These are phyloP conservation scores for Tiliacea aurago DNA, from an alignment of 2,888 invertebrate species.

Conservation along the genomic window DNA sequence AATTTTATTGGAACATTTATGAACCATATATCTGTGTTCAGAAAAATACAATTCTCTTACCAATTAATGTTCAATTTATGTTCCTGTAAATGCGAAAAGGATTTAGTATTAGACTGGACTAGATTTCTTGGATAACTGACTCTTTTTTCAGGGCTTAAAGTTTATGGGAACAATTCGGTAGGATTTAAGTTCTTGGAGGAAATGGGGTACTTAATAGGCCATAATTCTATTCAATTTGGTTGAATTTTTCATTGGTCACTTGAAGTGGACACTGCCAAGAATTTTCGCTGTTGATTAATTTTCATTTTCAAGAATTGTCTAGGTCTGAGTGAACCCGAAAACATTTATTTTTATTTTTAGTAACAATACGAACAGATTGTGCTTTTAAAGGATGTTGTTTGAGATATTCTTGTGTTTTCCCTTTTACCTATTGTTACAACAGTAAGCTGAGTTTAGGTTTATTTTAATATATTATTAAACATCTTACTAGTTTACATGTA, in stretches of 20 bases:
- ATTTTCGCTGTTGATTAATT: neutral
- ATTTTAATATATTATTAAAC: neutral
- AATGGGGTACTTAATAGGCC: neutral
- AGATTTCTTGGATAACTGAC: slow-evolving; percentile 44
- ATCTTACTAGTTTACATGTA: neutral
- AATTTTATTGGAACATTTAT: slow-evolving; percentile 45
- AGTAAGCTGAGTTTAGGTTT: neutral
- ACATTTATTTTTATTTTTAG: neutral
- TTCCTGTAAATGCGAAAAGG: slow-evolving; percentile 28
- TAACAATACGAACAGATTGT: neutral
- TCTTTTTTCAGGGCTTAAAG: slow-evolving; percentile 20
- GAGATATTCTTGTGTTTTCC: neutral
- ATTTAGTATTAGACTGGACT: slow-evolving; percentile 42
- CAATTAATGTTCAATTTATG: too few relatives aligned
- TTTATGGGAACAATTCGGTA: slow-evolving; percentile 15
- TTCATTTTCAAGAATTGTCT: neutral
- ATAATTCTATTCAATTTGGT: neutral
- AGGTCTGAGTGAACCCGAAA: neutral
- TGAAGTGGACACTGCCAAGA: neutral
- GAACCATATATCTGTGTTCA: slow-evolving; percentile 30
- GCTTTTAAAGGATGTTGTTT: neutral
- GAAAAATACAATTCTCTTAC: slow-evolving; percentile 45
- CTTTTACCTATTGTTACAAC: neutral
- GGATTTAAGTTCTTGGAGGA: slow-evolving; percentile 3
- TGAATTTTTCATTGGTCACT: neutral